phyloP scores from a whole-genome alignment of 2,888 invertebrate genomes.

The Calameuta filiformis region DNA sequence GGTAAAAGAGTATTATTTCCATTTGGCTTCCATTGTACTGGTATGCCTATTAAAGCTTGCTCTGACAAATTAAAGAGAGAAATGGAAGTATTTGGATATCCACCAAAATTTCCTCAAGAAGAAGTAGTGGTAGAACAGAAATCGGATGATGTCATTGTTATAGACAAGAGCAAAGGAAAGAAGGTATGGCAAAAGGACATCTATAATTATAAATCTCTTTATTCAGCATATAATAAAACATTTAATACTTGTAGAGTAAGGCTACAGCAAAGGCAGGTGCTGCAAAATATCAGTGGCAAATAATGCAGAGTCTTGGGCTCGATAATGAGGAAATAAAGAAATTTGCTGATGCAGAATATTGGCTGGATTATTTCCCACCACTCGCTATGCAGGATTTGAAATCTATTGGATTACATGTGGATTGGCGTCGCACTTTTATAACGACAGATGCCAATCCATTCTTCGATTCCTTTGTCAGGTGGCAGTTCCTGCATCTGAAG shows the following conservation, averaged over 20 bases:
- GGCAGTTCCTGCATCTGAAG: conserved; percentile 93
- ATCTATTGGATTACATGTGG: conserved; percentile 91
- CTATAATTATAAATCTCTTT: conserved; percentile 6
- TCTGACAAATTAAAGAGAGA: conserved; percentile 97
- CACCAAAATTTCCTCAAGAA: conserved; percentile 86
- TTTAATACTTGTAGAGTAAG: conserved; percentile 78
- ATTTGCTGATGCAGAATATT: conserved; percentile 91
- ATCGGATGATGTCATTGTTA: conserved; percentile 73
- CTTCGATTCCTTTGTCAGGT: conserved; percentile 96
- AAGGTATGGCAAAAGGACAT: conserved; percentile 67
- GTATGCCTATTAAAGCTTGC: conserved; percentile 99
- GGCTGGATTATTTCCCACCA: conserved; percentile 98
- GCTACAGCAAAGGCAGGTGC: conserved; percentile 89
- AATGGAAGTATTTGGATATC: conserved; percentile 90
- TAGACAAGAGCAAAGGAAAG: conserved; percentile 93
- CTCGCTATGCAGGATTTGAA: conserved; percentile 87
- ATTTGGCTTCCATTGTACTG: conserved; percentile 98
- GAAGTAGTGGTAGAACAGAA: conserved; percentile 67
- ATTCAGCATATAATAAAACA: not conserved
- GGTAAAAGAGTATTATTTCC: conserved; percentile 95
- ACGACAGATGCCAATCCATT: conserved; percentile 98
- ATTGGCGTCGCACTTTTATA: conserved; percentile 98
- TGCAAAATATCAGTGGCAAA: conserved; percentile 98
- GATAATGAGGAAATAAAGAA: conserved; percentile 90
- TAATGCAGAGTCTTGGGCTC: conserved; percentile 94